Base-by-base conservation (phyloP, 53 echinoderm and acorn worm genomes). In the Echinometra lucunter region DNA sequence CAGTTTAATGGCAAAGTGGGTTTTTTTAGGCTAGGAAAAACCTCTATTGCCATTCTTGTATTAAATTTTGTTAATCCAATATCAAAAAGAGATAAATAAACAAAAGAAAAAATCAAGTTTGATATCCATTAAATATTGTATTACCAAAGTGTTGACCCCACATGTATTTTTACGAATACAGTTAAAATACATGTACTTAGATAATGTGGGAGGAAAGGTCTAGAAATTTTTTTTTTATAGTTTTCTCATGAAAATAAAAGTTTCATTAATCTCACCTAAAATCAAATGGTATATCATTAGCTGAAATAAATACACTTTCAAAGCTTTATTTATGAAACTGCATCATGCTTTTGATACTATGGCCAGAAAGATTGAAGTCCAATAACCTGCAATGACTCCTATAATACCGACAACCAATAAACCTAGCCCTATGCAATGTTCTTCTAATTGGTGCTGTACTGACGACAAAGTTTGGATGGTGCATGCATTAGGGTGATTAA, bases 401-500 rank as follows among this genome's bases (percentile, higher is more conserved):
- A n/a, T 45, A 83, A 83, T n/a, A 49, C 45, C 27, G 47, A 37
- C 47, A 10, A 27, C 83, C 83, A 83, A 83, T 49, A 83, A 83
- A 28, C 49, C 83, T 27, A 89, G 58, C 38, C 57, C 58, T 37
- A 89, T 34, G 57, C 23, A 18, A 89, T 34, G 89, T 89, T 37
- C 89, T 37, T 83, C 45, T 83, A 83, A 83, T 47, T 83, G 83
- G 8, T 47, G 83, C 2, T 7, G 83, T 45, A 83, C 83, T 47
- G n/a, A 47, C 49, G 34, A 32, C 57, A 37, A 89, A 58, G 21
- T 37, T 89, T 37, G 58, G 89, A 45, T 89, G 91, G 66, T 44
- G 37, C 35, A 91, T 66, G 35, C 91, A 91, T 91, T 66, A 91
- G 67, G 2, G 91, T 91, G 66, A 91, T 91, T 67, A 91, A 45